Percentiles rank a stretch among this genome's conserved stretches.
Evolutionary conservation across 1,140 invertebrate genomes (phyloP).

Genomic region (Trissolcus basalis): DNA sequence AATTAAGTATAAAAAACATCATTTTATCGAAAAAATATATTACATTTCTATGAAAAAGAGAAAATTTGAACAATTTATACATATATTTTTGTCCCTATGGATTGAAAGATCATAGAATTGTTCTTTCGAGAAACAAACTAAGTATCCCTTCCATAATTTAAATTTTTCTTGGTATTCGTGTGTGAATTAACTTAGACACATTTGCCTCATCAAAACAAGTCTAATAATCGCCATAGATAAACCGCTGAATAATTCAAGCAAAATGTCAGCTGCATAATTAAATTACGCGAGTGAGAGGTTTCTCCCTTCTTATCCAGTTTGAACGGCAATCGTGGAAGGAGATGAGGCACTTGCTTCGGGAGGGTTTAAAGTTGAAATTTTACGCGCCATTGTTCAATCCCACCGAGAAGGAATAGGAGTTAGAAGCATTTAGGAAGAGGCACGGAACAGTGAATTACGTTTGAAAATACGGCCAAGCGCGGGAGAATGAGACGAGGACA

Average conservation of each 20-base stretch:
- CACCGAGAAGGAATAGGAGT: slow-evolving; percentile 70
- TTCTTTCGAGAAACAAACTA: no score
- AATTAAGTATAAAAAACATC: no score
- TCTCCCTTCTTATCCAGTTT: slow-evolving; percentile 38
- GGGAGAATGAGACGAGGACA: slow-evolving; percentile 50
- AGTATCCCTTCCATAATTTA: no score
- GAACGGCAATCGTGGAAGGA: slow-evolving; percentile 45
- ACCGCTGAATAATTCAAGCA: slow-evolving; percentile 56
- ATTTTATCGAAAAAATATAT: no score
- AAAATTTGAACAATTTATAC: no score
- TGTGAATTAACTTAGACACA: slow-evolving; percentile 45
- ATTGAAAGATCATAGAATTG: no score
- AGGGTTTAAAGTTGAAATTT: slow-evolving; percentile 74
- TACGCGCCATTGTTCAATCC: slow-evolving; percentile 75
- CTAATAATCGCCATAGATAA: slow-evolving; percentile 56
- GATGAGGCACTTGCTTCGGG: slow-evolving; percentile 45
- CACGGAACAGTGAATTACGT: slow-evolving; percentile 72
- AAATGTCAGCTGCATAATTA: slow-evolving; percentile 66
- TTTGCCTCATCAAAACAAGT: slow-evolving; percentile 48
- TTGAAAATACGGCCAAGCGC: slow-evolving; percentile 65
- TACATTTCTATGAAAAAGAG: no score
- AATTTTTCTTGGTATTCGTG: slow-evolving; percentile 30
- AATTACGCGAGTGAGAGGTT: slow-evolving; percentile 67
- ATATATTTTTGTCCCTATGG: no score
- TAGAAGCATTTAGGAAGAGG: slow-evolving; percentile 72